Conservation (phyloP, 2,888 invertebrate species). For the Drosophila ustulata region DNA sequence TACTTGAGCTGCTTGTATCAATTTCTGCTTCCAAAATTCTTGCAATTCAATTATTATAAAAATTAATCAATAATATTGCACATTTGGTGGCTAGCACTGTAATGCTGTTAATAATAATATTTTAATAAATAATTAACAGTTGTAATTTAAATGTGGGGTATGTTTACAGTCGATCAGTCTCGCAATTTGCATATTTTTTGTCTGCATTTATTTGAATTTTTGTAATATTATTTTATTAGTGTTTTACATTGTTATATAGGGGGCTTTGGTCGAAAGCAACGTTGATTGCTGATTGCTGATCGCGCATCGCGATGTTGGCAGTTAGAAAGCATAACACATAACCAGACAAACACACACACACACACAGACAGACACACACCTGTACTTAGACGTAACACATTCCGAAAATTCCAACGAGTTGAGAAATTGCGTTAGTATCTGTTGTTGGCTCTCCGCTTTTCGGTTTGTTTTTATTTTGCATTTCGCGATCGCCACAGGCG, state of each 20-base stretch:
- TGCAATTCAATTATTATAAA: no score
- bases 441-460: background rate
- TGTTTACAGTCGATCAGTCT: background rate
- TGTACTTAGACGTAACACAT: conserved; percentile 24
- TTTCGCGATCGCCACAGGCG: conserved; percentile 36
- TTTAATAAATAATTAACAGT: background rate
- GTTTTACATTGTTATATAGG: conserved; percentile 31
- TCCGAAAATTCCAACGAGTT: conserved; percentile 49
- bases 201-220: background rate
- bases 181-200: conserved; percentile 7
- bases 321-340: conserved; percentile 74
- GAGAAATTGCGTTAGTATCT: conserved; percentile 8
- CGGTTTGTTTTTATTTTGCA: conserved; percentile 63
- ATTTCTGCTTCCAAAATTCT: background rate
- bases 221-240: conserved; percentile 35
- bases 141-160: conserved; percentile 14
- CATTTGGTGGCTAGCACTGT: background rate
- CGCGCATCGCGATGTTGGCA: conserved; percentile 58
- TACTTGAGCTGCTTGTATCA: no score
- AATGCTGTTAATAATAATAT: background rate
- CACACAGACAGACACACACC: conserved; percentile 1
- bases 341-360: conserved; percentile 14
- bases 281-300: conserved; percentile 38
- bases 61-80: background rate
- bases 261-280: conserved; percentile 33